These are phyloP conservation scores for Spodoptera exigua DNA, from an alignment of 2,888 invertebrate genomes.

Conservation along the genomic window DNA sequence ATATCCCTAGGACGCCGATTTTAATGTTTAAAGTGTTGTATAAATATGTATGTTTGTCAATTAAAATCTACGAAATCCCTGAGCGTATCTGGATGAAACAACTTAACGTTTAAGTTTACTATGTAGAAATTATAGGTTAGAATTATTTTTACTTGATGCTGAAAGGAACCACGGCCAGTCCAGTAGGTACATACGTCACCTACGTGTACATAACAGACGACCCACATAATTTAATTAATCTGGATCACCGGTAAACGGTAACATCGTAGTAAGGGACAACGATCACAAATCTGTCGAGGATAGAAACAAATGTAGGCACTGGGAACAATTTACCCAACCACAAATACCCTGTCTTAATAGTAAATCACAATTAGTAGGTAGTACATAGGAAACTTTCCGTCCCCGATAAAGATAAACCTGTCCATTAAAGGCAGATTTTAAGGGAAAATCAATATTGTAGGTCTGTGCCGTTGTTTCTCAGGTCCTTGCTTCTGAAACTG, in stretches of 20 bases:
- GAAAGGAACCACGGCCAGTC: too few relatives aligned
- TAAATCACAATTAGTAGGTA: slow-evolving; percentile 42
- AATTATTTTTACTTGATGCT: too few relatives aligned
- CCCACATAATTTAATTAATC: slow-evolving; percentile 58
- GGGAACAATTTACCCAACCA: slow-evolving; percentile 24
- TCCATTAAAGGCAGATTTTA: background rate
- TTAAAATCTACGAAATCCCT: too few relatives aligned
- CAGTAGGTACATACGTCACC: background rate
- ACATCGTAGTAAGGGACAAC: slow-evolving; percentile 31
- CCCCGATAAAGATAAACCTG: background rate
- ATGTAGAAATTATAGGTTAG: too few relatives aligned
- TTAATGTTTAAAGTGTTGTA: too few relatives aligned
- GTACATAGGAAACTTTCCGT: slow-evolving; percentile 16
- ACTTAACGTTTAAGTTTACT: too few relatives aligned
- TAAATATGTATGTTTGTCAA: too few relatives aligned
- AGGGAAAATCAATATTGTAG: background rate
- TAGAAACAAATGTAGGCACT: slow-evolving; percentile 34
- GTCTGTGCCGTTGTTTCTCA: too few relatives aligned
- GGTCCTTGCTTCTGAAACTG: too few relatives aligned
- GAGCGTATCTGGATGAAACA: too few relatives aligned
- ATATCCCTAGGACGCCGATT: too few relatives aligned
- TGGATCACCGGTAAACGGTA: slow-evolving; percentile 31
- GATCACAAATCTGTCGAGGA: slow-evolving; percentile 46
- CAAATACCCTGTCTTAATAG: slow-evolving; percentile 26
- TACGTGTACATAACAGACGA: slow-evolving; percentile 8